Base-by-base conservation (phyloP, 2,888 invertebrate species). In the Embidobia sp. region DNA sequence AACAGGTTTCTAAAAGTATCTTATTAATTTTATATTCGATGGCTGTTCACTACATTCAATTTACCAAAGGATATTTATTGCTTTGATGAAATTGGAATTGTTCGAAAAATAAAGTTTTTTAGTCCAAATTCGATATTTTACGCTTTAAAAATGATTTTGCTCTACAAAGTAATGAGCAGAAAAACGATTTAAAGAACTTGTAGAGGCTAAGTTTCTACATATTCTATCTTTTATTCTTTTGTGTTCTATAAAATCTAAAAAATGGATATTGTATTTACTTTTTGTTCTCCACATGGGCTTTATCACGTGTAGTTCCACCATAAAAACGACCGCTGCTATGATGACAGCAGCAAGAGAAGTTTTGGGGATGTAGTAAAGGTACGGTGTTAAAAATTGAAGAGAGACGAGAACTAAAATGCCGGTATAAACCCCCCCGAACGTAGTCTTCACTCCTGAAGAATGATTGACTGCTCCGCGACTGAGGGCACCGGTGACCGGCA, bases 391-490 rank as follows among this genome's bases (percentile, higher is more conserved):
- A 78, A 93, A 92, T 90, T 92, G 92, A 18, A 91, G 85, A 0
- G 91, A 90, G 3, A 91, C 79, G 55, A 91, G 89, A 7, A 91
- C 91, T 31, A 91, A 86, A 27, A 91, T 86, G 78, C 93, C 93
- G 1, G 93, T 93, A 81, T 93, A 92, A 33, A 93, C 87, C 4
- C 94, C 94, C 7, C 93, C 93, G 49, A 93, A 91, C 1, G 94
- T 93, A 0, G 94, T 94, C 79, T 91, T 91, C 0, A 94, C 94
- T 0, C 94, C 94, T 81, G 93, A 93, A 33, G 93, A 93, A 79
- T 94, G 92, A 85, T 94, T 94, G 3, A 95, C 94, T 13, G 94
- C 94, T 10, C 94, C 93, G 26, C 93, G 87, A 6, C 93, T 92
- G 11, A 93, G 87, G 0, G 92, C 92, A 73, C 92, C 94, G 77